phyloP scores from a whole-genome alignment of 2,888 invertebrate species.

The Prosapia bicincta region DNA sequence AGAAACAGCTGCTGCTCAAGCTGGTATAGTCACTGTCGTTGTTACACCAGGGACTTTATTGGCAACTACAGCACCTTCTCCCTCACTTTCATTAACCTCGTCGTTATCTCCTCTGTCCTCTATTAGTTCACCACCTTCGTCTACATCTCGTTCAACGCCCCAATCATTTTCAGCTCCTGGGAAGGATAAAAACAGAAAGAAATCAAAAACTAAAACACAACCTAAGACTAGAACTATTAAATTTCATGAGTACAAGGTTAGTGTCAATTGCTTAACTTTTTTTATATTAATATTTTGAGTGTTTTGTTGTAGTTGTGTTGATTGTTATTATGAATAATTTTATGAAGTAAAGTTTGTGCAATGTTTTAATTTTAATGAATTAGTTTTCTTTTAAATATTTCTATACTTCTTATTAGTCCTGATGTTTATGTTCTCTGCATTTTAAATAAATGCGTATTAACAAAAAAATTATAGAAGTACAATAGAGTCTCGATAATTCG shows the following conservation, averaged over 20 bases:
- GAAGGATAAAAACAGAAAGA: slow-evolving; percentile 77
- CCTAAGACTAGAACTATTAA: slow-evolving; percentile 88
- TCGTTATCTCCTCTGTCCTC: slow-evolving; percentile 45
- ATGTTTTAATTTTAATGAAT: too few relatives aligned
- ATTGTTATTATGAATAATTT: slow-evolving; percentile 3
- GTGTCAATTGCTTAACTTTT: slow-evolving; percentile 22
- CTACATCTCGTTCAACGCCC: slow-evolving; percentile 39
- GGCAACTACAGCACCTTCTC: slow-evolving; percentile 47
- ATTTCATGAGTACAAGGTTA: slow-evolving; percentile 89
- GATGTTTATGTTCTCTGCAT: too few relatives aligned
- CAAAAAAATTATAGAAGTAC: too few relatives aligned
- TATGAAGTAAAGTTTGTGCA: too few relatives aligned
- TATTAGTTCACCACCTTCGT: slow-evolving; percentile 34
- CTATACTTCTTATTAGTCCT: too few relatives aligned
- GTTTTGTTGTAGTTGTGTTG: slow-evolving; percentile 3
- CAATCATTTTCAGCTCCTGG: slow-evolving; percentile 53
- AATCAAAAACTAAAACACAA: slow-evolving; percentile 72
- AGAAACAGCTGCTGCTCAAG: slow-evolving; percentile 60
- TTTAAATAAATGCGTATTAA: too few relatives aligned
- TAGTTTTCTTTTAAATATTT: too few relatives aligned
- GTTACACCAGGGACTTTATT: slow-evolving; percentile 45
- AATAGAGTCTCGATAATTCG: too few relatives aligned
- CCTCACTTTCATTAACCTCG: slow-evolving; percentile 36
- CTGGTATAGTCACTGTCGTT: slow-evolving; percentile 66
- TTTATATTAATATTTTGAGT: not conserved